Evolutionary conservation across 2,797 vertebrate species (phyloP).

Genomic region (Esox masquinongy): DNA sequence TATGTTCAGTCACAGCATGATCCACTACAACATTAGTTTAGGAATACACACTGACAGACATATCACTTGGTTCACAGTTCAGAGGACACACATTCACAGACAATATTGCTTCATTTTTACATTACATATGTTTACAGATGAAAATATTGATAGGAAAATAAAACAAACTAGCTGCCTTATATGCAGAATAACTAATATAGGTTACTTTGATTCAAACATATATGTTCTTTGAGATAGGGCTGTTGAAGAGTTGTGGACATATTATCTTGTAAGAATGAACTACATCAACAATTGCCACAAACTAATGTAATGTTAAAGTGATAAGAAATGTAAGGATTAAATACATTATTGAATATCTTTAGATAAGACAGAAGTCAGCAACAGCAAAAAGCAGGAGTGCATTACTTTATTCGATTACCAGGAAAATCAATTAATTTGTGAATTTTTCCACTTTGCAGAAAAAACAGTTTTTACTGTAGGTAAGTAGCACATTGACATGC

Average conservation of each 20-base stretch:
- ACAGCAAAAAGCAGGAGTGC: slow-evolving; percentile 35
- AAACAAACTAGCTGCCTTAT: slow-evolving; percentile 13
- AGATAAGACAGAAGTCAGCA: slow-evolving; percentile 10
- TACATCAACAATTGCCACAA: not conserved
- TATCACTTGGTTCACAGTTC: slow-evolving; percentile 53
- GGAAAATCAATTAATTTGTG: slow-evolving; percentile 51
- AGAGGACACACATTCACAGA: slow-evolving; percentile 31
- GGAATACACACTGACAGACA: slow-evolving; percentile 13
- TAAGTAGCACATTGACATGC: not conserved
- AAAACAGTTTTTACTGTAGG: slow-evolving; percentile 14
- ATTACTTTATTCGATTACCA: slow-evolving; percentile 19
- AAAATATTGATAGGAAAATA: slow-evolving; percentile 19
- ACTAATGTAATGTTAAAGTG: slow-evolving; percentile 23
- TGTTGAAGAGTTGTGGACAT: slow-evolving; percentile 29
- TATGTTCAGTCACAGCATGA: slow-evolving; percentile 13
- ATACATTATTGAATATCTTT: slow-evolving; percentile 23
- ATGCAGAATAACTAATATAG: not conserved
- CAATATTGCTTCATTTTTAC: slow-evolving; percentile 55
- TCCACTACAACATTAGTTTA: slow-evolving; percentile 14
- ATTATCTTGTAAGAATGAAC: slow-evolving; percentile 20
- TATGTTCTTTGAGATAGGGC: slow-evolving; percentile 1
- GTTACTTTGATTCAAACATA: slow-evolving; percentile 12
- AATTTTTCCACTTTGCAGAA: slow-evolving; percentile 33
- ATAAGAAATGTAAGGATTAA: slow-evolving; percentile 10
- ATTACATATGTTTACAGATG: not conserved